Percentiles rank a stretch among this genome's conserved stretches.
These are phyloP conservation scores for Schlechtendalia chinensis DNA, from an alignment of 1,140 invertebrate species.

Conservation along the genomic window DNA sequence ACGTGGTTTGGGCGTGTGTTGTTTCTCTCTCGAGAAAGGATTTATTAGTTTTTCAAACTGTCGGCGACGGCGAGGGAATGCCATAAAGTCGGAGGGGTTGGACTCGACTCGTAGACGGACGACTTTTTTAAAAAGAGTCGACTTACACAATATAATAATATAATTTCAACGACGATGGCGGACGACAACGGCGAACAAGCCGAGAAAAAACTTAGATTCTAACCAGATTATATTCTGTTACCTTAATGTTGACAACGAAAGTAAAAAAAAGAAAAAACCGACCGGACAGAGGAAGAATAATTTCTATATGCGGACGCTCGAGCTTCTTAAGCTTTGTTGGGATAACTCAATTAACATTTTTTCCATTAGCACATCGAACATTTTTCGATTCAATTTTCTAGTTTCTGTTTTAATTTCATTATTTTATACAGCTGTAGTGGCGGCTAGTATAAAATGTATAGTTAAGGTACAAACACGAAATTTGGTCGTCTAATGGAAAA, in stretches of 20 bases:
- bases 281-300: not conserved
- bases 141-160: not conserved
- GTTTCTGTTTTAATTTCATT: constrained; percentile 15
- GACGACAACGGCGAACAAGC: not conserved
- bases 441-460: not conserved
- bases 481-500: constrained; percentile 1
- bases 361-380: constrained; percentile 21
- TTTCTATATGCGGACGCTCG: not conserved
- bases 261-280: not conserved
- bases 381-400: constrained; percentile 29
- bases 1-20: not conserved
- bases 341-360: constrained; percentile 32
- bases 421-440: not conserved
- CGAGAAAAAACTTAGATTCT: not conserved
- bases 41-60: not conserved
- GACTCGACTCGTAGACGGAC: not conserved
- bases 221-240: constrained; percentile 3
- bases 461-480: not conserved
- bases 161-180: not conserved
- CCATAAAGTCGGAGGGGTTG: too few species aligned
- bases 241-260: not conserved
- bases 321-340: constrained; percentile 12
- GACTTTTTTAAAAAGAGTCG: not conserved
- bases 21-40: too few species aligned
- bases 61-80: not conserved